A percentile compares a stretch with the other conserved stretches of the same genome.
phyloP scores from a whole-genome alignment of 2,797 vertebrate species.

The Nannoperca obscura region DNA sequence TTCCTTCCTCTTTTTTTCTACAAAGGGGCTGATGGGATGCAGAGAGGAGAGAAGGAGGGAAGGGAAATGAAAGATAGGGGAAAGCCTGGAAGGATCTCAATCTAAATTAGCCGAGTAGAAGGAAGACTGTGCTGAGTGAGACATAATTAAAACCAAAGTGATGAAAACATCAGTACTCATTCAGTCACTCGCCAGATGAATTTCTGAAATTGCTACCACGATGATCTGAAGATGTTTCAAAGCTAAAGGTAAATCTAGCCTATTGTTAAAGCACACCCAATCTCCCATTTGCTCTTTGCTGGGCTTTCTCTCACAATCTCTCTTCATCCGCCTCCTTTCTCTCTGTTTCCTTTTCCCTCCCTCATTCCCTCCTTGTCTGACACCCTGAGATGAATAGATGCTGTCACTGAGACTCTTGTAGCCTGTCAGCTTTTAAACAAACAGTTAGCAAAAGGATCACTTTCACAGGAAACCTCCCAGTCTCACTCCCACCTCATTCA shows the following conservation, averaged over 20 bases:
- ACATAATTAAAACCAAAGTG: constrained; percentile 84
- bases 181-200: constrained; percentile 70
- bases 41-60: constrained; percentile 83
- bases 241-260: constrained; percentile 69
- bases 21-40: constrained; percentile 86
- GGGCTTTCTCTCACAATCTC: constrained; percentile 43
- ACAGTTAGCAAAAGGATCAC: constrained; percentile 79
- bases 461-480: constrained; percentile 76
- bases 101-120: constrained; percentile 87
- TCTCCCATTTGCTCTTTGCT: constrained; percentile 42
- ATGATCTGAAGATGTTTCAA: constrained; percentile 69
- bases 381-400: constrained; percentile 82
- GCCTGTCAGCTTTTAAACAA: constrained; percentile 85
- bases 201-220: constrained; percentile 65
- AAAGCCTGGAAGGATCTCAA: constrained; percentile 87
- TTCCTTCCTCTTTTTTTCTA: constrained; percentile 74
- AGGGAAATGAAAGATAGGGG: constrained; percentile 86
- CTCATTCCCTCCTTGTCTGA: constrained; percentile 64
- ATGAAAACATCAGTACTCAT: constrained; percentile 83
- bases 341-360: constrained; percentile 53
- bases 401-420: constrained; percentile 84
- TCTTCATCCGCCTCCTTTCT: constrained; percentile 47
- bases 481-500: constrained; percentile 14
- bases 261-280: constrained; percentile 46
- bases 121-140: constrained; percentile 83